Evolutionary conservation across 2,888 invertebrate species (phyloP).

Genomic region (Tethea ocularis): DNA sequence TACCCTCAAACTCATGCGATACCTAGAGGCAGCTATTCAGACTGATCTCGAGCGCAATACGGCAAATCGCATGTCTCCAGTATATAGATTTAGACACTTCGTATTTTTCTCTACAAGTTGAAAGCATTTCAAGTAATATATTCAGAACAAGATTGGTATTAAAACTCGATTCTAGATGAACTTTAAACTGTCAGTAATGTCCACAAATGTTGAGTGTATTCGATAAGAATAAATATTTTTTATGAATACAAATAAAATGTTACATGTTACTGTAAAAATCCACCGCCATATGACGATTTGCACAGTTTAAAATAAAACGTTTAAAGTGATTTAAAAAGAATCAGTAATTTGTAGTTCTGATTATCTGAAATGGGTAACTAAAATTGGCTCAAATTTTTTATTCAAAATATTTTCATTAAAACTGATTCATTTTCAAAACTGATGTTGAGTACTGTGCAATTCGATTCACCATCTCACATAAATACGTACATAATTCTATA

Average conservation of each 20-base stretch:
- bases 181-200: slow-evolving; percentile 28
- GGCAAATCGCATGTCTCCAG: too few species aligned
- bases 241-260: slow-evolving; percentile 14
- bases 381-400: too few species aligned
- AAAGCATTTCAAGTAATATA: slow-evolving; percentile 1
- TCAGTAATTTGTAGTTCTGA: too few species aligned
- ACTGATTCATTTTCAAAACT: too few species aligned
- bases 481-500: slow-evolving; percentile 5
- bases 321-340: background rate
- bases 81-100: background rate
- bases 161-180: slow-evolving; percentile 7
- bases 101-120: background rate
- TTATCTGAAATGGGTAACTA: too few species aligned
- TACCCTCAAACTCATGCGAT: background rate
- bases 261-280: slow-evolving; percentile 16
- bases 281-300: slow-evolving; percentile 26
- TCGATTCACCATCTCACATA: background rate
- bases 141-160: background rate
- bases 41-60: background rate
- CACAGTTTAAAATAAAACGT: background rate
- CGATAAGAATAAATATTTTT: slow-evolving; percentile 17
- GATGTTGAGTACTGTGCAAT: background rate
- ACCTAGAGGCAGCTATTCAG: too few species aligned
- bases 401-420: too few species aligned
- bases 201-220: slow-evolving; percentile 25